These are phyloP conservation scores for Drosophila micromelanica DNA, from an alignment of 1,140 invertebrate genomes.

Conservation along the genomic window DNA sequence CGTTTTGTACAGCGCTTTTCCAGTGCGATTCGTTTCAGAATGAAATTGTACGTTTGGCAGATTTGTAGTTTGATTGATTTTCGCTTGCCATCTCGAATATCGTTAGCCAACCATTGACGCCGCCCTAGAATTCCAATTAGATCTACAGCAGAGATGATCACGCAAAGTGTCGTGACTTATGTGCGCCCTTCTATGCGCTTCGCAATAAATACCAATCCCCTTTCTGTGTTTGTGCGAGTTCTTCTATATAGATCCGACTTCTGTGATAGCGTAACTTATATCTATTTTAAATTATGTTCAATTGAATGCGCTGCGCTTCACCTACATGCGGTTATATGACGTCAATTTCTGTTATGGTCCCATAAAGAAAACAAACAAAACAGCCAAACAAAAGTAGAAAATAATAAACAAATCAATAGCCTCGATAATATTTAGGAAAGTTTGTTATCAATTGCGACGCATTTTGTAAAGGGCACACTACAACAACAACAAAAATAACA, in stretches of 20 bases:
- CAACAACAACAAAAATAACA: constrained; percentile 25
- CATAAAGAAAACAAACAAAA: constrained; percentile 21
- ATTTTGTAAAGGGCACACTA: constrained; percentile 38
- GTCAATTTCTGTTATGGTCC: constrained; percentile 56
- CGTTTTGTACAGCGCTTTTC: constrained; percentile 33
- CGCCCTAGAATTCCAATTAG: constrained; percentile 40
- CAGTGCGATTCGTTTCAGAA: constrained; percentile 38
- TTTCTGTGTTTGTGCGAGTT: constrained; percentile 15
- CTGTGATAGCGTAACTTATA: constrained; percentile 66
- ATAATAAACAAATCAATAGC: constrained; percentile 26
- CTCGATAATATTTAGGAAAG: constrained; percentile 42
- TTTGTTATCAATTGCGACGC: constrained; percentile 38
- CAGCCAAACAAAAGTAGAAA: neutral
- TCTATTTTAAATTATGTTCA: constrained; percentile 81
- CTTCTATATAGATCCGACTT: constrained; percentile 60
- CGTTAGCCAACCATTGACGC: neutral
- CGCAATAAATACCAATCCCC: constrained; percentile 38
- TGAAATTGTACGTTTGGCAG: constrained; percentile 33
- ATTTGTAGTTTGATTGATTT: constrained; percentile 24
- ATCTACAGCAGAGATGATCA: constrained; percentile 31
- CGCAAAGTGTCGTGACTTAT: constrained; percentile 46
- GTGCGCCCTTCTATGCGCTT: constrained; percentile 63
- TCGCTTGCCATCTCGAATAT: constrained; percentile 12
- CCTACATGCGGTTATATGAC: constrained; percentile 64
- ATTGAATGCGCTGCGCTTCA: constrained; percentile 73